Conservation (phyloP, 1,140 invertebrate species). For the Bombus waltoni region DNA sequence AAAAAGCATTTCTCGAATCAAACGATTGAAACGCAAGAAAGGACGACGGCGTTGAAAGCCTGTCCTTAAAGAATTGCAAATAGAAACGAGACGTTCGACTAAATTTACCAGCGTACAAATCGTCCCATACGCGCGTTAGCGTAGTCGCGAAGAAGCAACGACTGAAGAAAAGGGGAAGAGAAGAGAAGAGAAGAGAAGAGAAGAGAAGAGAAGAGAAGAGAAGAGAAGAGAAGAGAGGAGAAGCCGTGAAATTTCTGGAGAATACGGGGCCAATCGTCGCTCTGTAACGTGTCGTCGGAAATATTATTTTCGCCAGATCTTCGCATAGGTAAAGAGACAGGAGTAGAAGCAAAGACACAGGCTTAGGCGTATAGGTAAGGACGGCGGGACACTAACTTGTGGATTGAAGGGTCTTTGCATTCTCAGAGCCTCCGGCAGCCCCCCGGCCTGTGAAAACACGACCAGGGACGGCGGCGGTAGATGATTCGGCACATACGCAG, state of each 20-base stretch:
- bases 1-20: too few relatives aligned
- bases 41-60: too few relatives aligned
- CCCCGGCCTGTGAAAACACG: constrained; percentile 90
- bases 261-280: neutral
- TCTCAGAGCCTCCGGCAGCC: constrained; percentile 88
- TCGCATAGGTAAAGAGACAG: neutral
- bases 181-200: neutral
- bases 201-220: neutral
- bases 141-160: neutral
- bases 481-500: constrained; percentile 87
- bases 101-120: too few relatives aligned
- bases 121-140: too few relatives aligned
- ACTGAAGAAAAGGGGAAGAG: too few relatives aligned
- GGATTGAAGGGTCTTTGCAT: constrained; percentile 89
- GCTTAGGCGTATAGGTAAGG: constrained; percentile 57
- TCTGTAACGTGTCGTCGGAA: neutral
- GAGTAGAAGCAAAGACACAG: constrained; percentile 9
- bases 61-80: accelerated
- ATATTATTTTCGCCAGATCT: constrained; percentile 32
- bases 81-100: too few relatives aligned
- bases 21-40: too few relatives aligned
- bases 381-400: constrained; percentile 83
- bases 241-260: neutral
- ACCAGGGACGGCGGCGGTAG: constrained; percentile 91
- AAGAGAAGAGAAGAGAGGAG: neutral